Evolutionary conservation across 2,888 invertebrate genomes (phyloP).

Genomic region (Chaitophorus viminalis): DNA sequence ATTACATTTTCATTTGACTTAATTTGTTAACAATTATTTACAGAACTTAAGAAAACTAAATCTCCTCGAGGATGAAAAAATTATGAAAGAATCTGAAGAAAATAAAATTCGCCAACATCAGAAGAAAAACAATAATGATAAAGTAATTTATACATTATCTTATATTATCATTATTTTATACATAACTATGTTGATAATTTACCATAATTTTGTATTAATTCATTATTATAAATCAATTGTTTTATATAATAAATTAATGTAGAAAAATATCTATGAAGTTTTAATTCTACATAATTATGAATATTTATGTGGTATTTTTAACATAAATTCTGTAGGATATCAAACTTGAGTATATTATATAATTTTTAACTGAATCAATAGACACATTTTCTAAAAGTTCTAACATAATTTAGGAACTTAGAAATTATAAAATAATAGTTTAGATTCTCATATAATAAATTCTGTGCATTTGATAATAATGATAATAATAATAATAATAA

Average conservation of each 20-base stretch:
- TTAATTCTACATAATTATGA: neutral
- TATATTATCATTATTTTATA: neutral
- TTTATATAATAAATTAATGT: neutral
- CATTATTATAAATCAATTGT: neutral
- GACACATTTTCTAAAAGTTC: too few relatives aligned
- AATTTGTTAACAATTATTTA: neutral
- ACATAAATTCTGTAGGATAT: neutral
- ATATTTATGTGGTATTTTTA: neutral
- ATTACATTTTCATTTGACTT: neutral
- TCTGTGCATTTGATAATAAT: too few relatives aligned
- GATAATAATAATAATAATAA: too few relatives aligned
- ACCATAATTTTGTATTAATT: neutral
- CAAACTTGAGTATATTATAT: too few relatives aligned
- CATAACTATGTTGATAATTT: neutral
- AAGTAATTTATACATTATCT: conserved; percentile 17
- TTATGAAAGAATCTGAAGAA: conserved; percentile 41
- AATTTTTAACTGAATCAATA: too few relatives aligned
- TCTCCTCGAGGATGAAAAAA: conserved; percentile 39
- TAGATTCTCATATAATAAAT: too few relatives aligned
- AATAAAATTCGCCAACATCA: conserved; percentile 33
- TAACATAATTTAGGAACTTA: too few relatives aligned
- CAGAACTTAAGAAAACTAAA: conserved; percentile 33
- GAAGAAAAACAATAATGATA: conserved; percentile 34
- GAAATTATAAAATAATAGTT: too few relatives aligned
- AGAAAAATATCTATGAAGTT: neutral